These are phyloP conservation scores for Drosophila acutilabella DNA, from an alignment of 2,888 invertebrate genomes.

Conservation along the genomic window DNA sequence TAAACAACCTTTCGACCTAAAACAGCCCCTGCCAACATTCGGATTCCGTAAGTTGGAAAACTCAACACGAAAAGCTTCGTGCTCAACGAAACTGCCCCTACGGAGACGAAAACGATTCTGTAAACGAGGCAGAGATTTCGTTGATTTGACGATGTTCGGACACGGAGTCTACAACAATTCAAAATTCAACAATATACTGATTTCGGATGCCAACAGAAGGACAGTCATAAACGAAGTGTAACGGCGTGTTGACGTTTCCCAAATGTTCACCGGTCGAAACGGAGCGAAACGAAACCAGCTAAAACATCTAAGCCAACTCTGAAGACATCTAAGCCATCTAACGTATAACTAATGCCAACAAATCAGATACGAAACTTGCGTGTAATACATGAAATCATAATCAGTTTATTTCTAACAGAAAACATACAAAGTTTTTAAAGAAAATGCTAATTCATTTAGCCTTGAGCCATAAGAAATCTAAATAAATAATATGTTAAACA, in stretches of 20 bases:
- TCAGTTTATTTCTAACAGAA: conserved; percentile 12
- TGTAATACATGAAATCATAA: conserved; percentile 41
- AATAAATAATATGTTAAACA: conserved; percentile 26
- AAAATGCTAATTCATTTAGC: conserved; percentile 38
- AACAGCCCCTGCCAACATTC: conserved; percentile 11
- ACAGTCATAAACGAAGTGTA: conserved; percentile 83
- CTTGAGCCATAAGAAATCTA: conserved; percentile 21
- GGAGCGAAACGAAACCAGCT: conserved; percentile 2
- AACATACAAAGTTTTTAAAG: neutral
- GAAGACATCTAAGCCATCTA: neutral
- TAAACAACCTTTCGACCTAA: conserved; percentile 26
- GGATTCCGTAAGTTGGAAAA: conserved; percentile 33
- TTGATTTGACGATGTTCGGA: conserved; percentile 43
- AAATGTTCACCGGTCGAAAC: conserved; percentile 43
- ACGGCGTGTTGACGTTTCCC: conserved; percentile 77
- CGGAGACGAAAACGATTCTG: conserved; percentile 19
- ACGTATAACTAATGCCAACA: neutral
- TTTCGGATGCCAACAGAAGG: conserved; percentile 62
- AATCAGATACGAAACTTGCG: conserved; percentile 26
- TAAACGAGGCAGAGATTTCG: conserved; percentile 56
- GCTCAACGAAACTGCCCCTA: conserved; percentile 4
- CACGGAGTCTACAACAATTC: conserved; percentile 60
- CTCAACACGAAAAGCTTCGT: conserved; percentile 47
- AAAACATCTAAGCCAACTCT: conserved; percentile 16
- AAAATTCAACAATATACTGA: conserved; percentile 64